These are phyloP conservation scores for Marcusenius ussheri DNA, from an alignment of 2,113 vertebrate genomes.

Conservation along the genomic window DNA sequence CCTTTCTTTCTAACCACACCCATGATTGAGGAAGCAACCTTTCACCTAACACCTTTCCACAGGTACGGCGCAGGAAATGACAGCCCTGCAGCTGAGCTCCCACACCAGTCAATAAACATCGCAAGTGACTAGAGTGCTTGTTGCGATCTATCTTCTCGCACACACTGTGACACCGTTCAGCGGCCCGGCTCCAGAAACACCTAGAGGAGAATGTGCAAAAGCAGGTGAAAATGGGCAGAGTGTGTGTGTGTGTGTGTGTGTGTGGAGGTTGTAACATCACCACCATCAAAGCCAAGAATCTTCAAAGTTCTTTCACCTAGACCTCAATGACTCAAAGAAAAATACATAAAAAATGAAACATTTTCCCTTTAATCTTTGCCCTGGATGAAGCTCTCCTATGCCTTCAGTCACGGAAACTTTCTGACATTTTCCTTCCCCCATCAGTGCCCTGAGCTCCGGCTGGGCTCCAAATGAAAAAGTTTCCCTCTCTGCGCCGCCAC, in stretches of 20 bases:
- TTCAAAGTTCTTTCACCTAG: conserved; percentile 26
- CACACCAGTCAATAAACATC: neutral
- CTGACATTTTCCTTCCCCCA: neutral
- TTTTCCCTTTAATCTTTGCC: conserved; percentile 22
- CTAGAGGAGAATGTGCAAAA: neutral
- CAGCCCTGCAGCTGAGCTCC: neutral
- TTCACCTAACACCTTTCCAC: neutral
- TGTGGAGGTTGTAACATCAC: neutral
- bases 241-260: too few relatives aligned
- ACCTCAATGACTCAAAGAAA: conserved; percentile 9
- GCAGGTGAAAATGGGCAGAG: neutral
- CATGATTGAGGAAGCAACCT: neutral
- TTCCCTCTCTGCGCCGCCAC: neutral
- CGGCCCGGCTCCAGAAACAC: neutral
- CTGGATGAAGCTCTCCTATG: neutral
- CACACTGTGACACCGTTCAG: neutral
- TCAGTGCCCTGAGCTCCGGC: neutral
- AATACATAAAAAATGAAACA: conserved; percentile 17
- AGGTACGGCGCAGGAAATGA: neutral
- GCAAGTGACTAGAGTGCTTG: neutral
- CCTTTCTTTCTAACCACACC: neutral
- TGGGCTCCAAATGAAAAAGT: conserved; percentile 1
- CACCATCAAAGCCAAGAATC: conserved; percentile 23
- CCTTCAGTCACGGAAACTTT: conserved; percentile 10
- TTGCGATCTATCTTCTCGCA: neutral